Conservation (phyloP, 2,797 vertebrate genomes). For the Ispidina lecontei region DNA sequence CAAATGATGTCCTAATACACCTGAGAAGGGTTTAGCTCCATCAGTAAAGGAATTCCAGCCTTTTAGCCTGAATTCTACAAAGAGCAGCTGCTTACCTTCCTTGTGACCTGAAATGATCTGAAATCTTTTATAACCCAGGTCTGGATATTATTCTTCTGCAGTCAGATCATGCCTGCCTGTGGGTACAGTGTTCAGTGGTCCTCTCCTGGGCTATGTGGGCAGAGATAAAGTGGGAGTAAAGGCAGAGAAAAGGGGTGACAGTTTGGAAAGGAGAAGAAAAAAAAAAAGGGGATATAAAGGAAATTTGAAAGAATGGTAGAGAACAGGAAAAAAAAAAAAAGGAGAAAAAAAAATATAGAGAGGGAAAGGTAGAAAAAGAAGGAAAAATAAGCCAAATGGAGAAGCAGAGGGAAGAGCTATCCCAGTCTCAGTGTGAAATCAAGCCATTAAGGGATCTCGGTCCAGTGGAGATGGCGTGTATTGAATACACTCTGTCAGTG, state of each 20-base stretch:
- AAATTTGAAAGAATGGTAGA: neutral
- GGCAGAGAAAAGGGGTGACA: neutral
- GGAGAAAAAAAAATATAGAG: neutral
- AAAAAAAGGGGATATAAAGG: neutral
- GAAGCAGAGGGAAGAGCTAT: neutral
- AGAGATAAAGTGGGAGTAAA: neutral
- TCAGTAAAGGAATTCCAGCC: neutral
- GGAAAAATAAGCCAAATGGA: neutral
- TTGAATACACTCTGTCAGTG: slow-evolving; percentile 59
- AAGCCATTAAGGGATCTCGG: slow-evolving; percentile 47
- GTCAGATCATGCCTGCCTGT: too few species aligned
- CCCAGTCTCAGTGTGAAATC: neutral
- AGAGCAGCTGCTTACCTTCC: neutral
- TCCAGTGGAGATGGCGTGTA: slow-evolving; percentile 40
- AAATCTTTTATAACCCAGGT: neutral
- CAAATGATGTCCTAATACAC: neutral
- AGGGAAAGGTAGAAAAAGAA: neutral
- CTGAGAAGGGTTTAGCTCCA: neutral
- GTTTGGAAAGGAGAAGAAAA: neutral
- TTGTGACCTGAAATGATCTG: neutral
- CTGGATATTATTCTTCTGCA: neutral
- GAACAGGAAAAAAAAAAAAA: neutral
- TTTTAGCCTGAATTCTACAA: neutral
- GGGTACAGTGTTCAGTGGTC: neutral
- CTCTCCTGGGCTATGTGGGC: neutral